A percentile compares a stretch with the other conserved stretches of the same genome.
These are phyloP conservation scores for Xanthia icteritia DNA, from an alignment of 2,888 invertebrate species.

Conservation along the genomic window DNA sequence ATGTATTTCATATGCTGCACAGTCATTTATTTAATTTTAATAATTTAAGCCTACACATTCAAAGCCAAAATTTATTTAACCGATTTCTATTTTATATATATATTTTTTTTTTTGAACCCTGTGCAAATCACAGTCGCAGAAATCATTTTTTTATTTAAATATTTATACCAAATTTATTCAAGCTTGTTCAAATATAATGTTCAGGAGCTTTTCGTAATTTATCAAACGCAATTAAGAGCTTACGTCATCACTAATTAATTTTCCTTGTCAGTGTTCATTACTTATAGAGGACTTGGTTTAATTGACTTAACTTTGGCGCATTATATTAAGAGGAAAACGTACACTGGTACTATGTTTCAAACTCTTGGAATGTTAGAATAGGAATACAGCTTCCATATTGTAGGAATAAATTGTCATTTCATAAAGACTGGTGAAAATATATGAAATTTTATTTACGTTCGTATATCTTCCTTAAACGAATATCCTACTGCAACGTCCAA, in stretches of 20 bases:
- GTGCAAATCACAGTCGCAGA: background rate
- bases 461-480: background rate
- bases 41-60: too few relatives aligned
- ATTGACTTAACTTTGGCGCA: conserved; percentile 27
- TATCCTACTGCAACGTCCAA: too few relatives aligned
- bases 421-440: background rate
- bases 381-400: background rate
- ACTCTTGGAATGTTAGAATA: background rate
- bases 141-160: background rate
- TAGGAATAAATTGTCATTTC: background rate
- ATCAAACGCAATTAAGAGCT: conserved; percentile 39
- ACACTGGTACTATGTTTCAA: background rate
- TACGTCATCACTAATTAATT: conserved; percentile 43
- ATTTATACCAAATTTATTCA: background rate
- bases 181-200: conserved; percentile 16
- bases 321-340: conserved; percentile 22
- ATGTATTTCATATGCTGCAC: background rate
- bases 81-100: too few relatives aligned
- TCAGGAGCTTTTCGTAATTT: conserved; percentile 11
- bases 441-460: background rate
- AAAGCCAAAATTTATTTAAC: background rate
- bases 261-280: conserved; percentile 39
- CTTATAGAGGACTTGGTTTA: conserved; percentile 21
- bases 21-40: background rate
- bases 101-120: background rate